phyloP scores from a whole-genome alignment of 2,113 vertebrate genomes.

The Hemiprocne comata region DNA sequence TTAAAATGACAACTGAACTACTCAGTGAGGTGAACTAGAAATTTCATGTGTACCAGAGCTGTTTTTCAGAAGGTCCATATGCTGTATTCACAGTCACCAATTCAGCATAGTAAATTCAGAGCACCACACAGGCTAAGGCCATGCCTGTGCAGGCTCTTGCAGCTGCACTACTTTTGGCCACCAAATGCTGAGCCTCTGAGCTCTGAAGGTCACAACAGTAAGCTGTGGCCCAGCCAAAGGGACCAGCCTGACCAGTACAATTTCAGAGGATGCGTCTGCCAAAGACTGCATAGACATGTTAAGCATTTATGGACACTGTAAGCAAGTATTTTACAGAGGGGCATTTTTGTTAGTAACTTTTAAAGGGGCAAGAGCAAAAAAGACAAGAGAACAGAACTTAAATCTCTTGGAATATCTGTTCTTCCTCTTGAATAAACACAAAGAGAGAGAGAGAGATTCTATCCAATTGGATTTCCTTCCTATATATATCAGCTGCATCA shows the following conservation, averaged over 20 bases:
- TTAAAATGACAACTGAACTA: not conserved
- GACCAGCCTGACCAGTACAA: not conserved
- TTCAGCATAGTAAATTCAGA: not conserved
- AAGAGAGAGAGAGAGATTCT: not conserved
- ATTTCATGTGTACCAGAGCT: not conserved
- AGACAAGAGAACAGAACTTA: not conserved
- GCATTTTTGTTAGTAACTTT: not conserved
- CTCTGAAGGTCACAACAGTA: not conserved
- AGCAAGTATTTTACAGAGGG: not conserved
- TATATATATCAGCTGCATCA: not conserved
- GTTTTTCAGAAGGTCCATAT: not conserved
- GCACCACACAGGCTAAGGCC: not conserved
- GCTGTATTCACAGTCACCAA: not conserved
- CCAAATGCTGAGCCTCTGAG: not conserved
- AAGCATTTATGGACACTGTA: not conserved
- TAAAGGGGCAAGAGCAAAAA: not conserved
- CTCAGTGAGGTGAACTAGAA: not conserved
- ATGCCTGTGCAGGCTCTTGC: not conserved
- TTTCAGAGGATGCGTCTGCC: not conserved
- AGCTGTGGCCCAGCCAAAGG: not conserved
- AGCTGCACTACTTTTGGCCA: not conserved
- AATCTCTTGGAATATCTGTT: not conserved
- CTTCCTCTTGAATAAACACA: not conserved
- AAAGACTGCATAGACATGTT: accelerated
- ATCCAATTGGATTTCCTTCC: not conserved